Evolutionary conservation across 1,140 invertebrate genomes (phyloP).

Genomic region (Apis cerana): DNA sequence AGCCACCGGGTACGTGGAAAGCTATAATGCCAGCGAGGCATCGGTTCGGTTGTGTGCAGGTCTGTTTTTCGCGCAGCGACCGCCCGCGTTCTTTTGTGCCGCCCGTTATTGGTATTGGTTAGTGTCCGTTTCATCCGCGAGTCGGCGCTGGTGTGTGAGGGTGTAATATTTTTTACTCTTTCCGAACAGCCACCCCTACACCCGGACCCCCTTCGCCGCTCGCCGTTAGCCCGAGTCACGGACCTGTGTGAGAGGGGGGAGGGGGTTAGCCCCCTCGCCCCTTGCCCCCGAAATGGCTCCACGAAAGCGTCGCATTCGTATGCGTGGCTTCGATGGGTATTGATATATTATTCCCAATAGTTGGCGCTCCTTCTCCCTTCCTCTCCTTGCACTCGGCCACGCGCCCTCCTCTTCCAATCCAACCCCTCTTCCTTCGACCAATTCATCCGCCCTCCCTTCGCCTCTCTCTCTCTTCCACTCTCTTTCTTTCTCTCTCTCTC

Average conservation of each 20-base stretch:
- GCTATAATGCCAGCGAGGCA: slow-evolving; percentile 71
- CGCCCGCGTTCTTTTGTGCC: slow-evolving; percentile 74
- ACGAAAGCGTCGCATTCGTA: slow-evolving; percentile 77
- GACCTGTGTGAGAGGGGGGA: neutral
- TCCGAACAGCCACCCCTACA: slow-evolving; percentile 67
- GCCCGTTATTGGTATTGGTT: slow-evolving; percentile 77
- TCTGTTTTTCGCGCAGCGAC: slow-evolving; percentile 74
- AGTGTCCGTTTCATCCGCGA: slow-evolving; percentile 76
- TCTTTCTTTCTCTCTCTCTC: neutral
- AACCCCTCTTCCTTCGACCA: slow-evolving; percentile 8
- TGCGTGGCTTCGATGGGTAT: slow-evolving; percentile 81
- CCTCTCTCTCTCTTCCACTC: neutral
- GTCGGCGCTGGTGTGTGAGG: slow-evolving; percentile 74
- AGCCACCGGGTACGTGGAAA: slow-evolving; percentile 68
- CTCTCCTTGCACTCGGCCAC: slow-evolving; percentile 1
- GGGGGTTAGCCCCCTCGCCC: slow-evolving; percentile 35
- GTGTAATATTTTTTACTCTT: slow-evolving; percentile 80
- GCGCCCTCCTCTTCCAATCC: slow-evolving; percentile 12
- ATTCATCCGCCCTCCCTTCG: slow-evolving; percentile 51
- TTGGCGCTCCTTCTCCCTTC: slow-evolving; percentile 75
- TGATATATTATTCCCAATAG: slow-evolving; percentile 82
- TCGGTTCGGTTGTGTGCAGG: slow-evolving; percentile 52
- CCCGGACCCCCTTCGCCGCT: slow-evolving; percentile 10
- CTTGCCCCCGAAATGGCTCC: slow-evolving; percentile 58
- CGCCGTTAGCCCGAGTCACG: slow-evolving; percentile 44